Evolutionary conservation across 2,888 invertebrate genomes (phyloP).

Genomic region (Acleris cristana): DNA sequence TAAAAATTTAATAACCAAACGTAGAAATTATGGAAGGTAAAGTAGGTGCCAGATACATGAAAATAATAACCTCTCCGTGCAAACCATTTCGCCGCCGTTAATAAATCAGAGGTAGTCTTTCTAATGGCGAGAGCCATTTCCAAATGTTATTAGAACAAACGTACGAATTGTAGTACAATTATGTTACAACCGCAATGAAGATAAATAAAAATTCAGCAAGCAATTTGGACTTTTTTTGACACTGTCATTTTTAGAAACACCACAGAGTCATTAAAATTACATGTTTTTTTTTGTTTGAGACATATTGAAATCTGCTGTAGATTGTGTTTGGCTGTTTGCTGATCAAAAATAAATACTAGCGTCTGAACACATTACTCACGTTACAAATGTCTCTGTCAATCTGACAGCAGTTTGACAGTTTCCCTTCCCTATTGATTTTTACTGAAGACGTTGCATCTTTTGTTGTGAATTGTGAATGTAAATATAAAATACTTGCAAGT

Average conservation of each 20-base stretch:
- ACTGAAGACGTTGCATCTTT: constrained; percentile 29
- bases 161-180: not conserved
- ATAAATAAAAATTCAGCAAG: not conserved
- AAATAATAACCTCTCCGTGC: constrained; percentile 67
- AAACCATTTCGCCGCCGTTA: constrained; percentile 66
- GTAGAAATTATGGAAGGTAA: not conserved
- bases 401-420: too few species aligned
- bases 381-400: too few species aligned
- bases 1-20: not conserved
- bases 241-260: not conserved
- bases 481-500: constrained; percentile 18
- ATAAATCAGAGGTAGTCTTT: constrained; percentile 54
- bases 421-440: constrained; percentile 20
- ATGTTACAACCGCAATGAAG: not conserved
- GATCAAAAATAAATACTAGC: too few species aligned
- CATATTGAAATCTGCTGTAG: not conserved
- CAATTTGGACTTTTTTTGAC: not conserved
- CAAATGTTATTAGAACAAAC: not conserved
- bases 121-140: constrained; percentile 65
- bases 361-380: too few species aligned
- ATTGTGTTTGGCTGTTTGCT: too few species aligned
- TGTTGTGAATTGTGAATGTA: constrained; percentile 30
- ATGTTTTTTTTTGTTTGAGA: not conserved
- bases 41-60: constrained; percentile 13
- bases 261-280: too few species aligned